Percentiles rank a stretch among this genome's conserved stretches.
phyloP scores from a whole-genome alignment of 2,113 vertebrate genomes.

The Microcebus jonahi region DNA sequence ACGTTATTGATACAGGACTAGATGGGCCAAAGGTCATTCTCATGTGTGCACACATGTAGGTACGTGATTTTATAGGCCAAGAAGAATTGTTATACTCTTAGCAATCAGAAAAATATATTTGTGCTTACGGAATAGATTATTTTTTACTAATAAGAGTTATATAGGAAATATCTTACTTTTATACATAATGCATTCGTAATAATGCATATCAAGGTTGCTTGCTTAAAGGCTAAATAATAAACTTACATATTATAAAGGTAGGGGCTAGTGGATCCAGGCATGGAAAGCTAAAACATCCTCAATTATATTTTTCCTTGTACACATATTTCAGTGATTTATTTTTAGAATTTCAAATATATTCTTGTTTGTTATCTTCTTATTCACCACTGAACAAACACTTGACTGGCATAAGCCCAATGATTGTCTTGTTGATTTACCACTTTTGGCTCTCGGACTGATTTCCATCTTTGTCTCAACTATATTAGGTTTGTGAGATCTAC shows the following conservation, averaged over 20 bases:
- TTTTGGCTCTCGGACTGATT: slow-evolving; percentile 15
- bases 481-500: slow-evolving; percentile 31
- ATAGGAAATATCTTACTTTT: neutral
- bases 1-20: neutral
- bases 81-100: neutral
- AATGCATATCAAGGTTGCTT: neutral
- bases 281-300: neutral
- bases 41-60: neutral
- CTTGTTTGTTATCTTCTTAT: slow-evolving; percentile 48
- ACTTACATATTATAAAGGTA: neutral
- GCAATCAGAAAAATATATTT: neutral
- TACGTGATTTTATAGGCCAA: neutral
- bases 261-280: neutral
- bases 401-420: neutral
- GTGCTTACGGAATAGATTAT: neutral
- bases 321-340: slow-evolving; percentile 48
- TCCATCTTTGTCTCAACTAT: slow-evolving; percentile 60
- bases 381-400: slow-evolving; percentile 52
- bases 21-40: neutral
- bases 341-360: slow-evolving; percentile 56
- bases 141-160: neutral
- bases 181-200: neutral
- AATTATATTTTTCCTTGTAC: slow-evolving; percentile 31
- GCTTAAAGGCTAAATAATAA: neutral
- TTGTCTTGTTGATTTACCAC: slow-evolving; percentile 59